Evolutionary conservation across 2,888 invertebrate genomes (phyloP).

Genomic region (Drosophila melanosoma): DNA sequence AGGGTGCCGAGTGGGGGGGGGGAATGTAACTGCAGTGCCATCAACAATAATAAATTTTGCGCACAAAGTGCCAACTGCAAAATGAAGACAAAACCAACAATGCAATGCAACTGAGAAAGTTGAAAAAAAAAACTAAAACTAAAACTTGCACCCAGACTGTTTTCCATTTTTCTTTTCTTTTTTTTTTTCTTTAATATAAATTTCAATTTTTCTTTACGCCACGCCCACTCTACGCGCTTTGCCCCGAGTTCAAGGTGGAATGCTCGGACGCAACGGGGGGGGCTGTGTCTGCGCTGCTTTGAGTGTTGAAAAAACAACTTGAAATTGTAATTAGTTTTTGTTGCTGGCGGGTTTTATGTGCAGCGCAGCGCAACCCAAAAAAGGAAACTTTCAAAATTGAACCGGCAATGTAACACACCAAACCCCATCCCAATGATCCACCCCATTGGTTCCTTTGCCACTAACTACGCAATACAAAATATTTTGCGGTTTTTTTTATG

Average conservation of each 20-base stretch:
- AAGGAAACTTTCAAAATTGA: conserved; percentile 80
- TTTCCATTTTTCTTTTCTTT: conserved; percentile 18
- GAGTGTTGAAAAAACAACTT: conserved; percentile 76
- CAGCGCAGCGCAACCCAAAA: conserved; percentile 15
- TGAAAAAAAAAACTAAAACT: conserved; percentile 73
- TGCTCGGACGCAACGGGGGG: conserved; percentile 14
- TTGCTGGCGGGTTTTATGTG: conserved; percentile 75
- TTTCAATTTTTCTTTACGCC: conserved; percentile 42
- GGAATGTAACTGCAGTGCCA: conserved; percentile 49
- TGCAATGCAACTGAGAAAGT: conserved; percentile 53
- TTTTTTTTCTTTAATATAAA: conserved; percentile 60
- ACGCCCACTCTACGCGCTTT: conserved; percentile 33
- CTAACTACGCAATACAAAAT: conserved; percentile 58
- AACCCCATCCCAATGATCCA: neutral
- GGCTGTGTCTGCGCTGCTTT: conserved; percentile 43
- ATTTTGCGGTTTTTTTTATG: conserved; percentile 71
- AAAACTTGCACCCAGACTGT: conserved; percentile 56
- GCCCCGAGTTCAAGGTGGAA: conserved; percentile 53
- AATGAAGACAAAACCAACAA: conserved; percentile 64
- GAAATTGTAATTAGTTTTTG: conserved; percentile 83
- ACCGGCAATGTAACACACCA: conserved; percentile 34
- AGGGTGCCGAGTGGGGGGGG: neutral
- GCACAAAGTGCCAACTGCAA: conserved; percentile 72
- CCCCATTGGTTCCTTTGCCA: neutral
- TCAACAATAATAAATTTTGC: conserved; percentile 75